A percentile compares a stretch with the other conserved stretches of the same genome.
These are phyloP conservation scores for Drosophila setifemur DNA, from an alignment of 1,140 invertebrate species.

Conservation along the genomic window DNA sequence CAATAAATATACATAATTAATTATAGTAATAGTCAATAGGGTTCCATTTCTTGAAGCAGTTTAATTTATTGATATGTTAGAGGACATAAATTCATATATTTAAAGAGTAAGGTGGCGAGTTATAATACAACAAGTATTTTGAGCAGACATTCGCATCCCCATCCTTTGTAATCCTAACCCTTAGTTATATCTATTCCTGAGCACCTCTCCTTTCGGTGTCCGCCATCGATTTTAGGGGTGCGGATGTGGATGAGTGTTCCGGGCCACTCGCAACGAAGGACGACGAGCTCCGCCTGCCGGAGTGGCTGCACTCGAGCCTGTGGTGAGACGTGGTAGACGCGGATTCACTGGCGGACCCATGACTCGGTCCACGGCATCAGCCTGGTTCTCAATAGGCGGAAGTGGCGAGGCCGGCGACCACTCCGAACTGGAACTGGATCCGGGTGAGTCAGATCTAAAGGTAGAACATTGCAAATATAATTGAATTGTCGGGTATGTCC, in stretches of 20 bases:
- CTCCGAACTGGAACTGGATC: conserved; percentile 81
- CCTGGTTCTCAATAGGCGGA: conserved; percentile 65
- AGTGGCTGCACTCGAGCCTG: conserved; percentile 3
- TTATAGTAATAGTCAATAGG: too few relatives aligned
- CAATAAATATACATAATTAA: too few relatives aligned
- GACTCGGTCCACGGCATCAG: conserved; percentile 61
- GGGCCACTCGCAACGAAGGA: conserved; percentile 49
- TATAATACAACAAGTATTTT: conserved; percentile 26
- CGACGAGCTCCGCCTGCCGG: conserved; percentile 25
- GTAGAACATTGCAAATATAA: neutral
- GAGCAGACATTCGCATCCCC: conserved; percentile 18
- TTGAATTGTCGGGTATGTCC: too few relatives aligned
- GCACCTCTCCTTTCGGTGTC: conserved; percentile 23
- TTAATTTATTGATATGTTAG: conserved; percentile 11
- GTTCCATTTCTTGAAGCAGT: neutral
- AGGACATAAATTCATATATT: neutral
- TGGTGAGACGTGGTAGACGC: conserved; percentile 68
- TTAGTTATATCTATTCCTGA: conserved; percentile 64
- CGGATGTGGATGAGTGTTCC: conserved; percentile 50
- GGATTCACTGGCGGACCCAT: conserved; percentile 79
- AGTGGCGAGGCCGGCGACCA: conserved; percentile 80
- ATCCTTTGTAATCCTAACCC: conserved; percentile 18
- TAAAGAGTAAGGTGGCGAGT: neutral
- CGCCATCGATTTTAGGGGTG: conserved; percentile 16
- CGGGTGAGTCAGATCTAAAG: conserved; percentile 75